phyloP scores from a whole-genome alignment of 2,113 vertebrate genomes.

The Strix uralensis region DNA sequence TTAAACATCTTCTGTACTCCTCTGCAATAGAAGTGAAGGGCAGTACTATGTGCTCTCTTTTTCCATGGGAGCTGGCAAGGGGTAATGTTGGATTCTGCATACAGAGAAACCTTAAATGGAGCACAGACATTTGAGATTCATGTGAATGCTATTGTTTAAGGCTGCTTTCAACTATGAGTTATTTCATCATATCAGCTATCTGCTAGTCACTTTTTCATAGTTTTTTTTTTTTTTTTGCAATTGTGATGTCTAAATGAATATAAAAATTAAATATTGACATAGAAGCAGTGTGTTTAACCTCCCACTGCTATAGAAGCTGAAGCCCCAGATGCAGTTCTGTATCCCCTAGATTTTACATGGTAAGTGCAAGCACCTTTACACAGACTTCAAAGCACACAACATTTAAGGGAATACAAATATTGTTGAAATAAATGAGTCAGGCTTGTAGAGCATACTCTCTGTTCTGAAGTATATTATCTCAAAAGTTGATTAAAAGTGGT shows the following conservation, averaged over 20 bases:
- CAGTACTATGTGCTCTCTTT: not conserved
- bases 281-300: not conserved
- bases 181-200: not conserved
- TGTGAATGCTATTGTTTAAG: not conserved
- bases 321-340: not conserved
- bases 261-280: not conserved
- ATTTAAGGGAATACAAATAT: not conserved
- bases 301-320: not conserved
- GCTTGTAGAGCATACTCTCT: not conserved
- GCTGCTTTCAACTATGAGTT: not conserved
- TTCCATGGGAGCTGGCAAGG: not conserved
- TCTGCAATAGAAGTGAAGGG: not conserved
- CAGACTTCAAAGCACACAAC: not conserved
- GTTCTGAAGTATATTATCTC: not conserved
- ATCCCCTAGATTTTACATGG: not conserved
- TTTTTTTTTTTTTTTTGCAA: not conserved
- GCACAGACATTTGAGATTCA: not conserved
- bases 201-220: not conserved
- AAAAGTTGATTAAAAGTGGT: slow-evolving; percentile 13
- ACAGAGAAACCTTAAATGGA: not conserved
- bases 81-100: not conserved
- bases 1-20: not conserved
- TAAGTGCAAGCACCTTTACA: not conserved
- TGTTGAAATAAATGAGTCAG: not conserved
- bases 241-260: not conserved